Conservation (phyloP, 2,113 vertebrate genomes). For the Petrocephalus zakoni region DNA sequence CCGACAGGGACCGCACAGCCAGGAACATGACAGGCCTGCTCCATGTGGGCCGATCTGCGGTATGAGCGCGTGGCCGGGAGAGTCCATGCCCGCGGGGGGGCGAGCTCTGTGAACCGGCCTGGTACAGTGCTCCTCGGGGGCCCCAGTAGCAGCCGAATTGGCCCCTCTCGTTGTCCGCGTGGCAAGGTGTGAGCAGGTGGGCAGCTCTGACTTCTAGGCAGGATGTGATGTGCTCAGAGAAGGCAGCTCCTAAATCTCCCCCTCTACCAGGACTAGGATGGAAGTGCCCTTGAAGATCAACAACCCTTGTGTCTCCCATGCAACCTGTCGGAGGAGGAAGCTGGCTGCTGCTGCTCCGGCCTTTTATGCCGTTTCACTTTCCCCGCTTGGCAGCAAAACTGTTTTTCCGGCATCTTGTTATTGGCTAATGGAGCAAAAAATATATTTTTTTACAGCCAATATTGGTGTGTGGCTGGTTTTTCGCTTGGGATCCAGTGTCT, state of each 20-base stretch:
- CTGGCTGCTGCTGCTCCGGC: background rate
- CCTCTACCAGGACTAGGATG: background rate
- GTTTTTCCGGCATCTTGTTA: background rate
- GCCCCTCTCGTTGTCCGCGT: background rate
- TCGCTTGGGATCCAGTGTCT: slow-evolving; percentile 26
- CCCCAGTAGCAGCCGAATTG: background rate
- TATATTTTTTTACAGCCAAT: background rate
- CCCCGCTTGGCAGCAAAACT: background rate
- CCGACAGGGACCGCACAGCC: background rate
- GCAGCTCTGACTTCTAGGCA: background rate
- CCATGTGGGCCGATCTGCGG: background rate
- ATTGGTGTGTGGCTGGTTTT: background rate
- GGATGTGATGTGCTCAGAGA: background rate
- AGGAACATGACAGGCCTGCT: background rate
- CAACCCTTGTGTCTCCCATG: background rate
- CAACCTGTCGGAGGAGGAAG: background rate
- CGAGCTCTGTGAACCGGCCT: background rate
- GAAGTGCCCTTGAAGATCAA: background rate
- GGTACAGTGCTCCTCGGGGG: background rate
- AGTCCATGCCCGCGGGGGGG: background rate
- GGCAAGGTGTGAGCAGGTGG: background rate
- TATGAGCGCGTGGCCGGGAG: background rate
- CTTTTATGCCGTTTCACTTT: background rate
- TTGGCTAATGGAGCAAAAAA: background rate
- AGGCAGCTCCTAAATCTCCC: background rate